Percentiles rank a stretch among this genome's conserved stretches.
phyloP scores from a whole-genome alignment of 2,113 vertebrate genomes.

The Rhinogobius similis region DNA sequence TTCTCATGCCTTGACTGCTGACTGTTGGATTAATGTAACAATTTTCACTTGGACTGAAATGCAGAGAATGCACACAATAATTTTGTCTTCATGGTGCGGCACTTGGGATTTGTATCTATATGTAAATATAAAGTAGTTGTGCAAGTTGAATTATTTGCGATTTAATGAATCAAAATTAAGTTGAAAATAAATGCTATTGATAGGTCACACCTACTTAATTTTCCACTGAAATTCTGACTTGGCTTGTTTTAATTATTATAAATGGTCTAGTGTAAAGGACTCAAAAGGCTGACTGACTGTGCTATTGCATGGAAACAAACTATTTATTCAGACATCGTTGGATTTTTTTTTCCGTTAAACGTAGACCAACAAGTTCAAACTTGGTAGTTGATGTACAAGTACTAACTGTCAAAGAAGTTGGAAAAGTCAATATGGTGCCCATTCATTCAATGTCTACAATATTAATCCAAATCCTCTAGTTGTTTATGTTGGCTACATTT shows the following conservation, averaged over 20 bases:
- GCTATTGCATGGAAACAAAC: too few relatives aligned
- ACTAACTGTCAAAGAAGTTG: too few relatives aligned
- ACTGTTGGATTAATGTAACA: conserved; percentile 43
- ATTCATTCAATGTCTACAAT: too few relatives aligned
- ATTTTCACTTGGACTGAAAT: not conserved
- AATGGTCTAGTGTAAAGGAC: not conserved
- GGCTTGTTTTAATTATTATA: not conserved
- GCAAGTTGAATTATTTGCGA: not conserved
- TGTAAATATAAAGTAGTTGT: not conserved
- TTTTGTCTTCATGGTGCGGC: not conserved
- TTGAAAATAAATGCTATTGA: conserved; percentile 1
- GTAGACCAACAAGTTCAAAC: too few relatives aligned
- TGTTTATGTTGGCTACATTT: not conserved
- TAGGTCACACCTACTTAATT: conserved; percentile 1
- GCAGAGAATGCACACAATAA: not conserved
- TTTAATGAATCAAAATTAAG: not conserved
- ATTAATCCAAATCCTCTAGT: not conserved
- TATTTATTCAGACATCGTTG: too few relatives aligned
- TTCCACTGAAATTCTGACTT: conserved; percentile 4
- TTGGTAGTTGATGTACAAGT: too few relatives aligned
- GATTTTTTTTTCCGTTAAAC: too few relatives aligned
- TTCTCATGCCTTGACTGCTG: conserved; percentile 62
- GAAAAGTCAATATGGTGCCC: not conserved
- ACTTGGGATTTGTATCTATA: not conserved
- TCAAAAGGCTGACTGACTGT: too few relatives aligned